Base-by-base conservation (phyloP, 2,797 vertebrate species). In the Eospalax fontanierii region DNA sequence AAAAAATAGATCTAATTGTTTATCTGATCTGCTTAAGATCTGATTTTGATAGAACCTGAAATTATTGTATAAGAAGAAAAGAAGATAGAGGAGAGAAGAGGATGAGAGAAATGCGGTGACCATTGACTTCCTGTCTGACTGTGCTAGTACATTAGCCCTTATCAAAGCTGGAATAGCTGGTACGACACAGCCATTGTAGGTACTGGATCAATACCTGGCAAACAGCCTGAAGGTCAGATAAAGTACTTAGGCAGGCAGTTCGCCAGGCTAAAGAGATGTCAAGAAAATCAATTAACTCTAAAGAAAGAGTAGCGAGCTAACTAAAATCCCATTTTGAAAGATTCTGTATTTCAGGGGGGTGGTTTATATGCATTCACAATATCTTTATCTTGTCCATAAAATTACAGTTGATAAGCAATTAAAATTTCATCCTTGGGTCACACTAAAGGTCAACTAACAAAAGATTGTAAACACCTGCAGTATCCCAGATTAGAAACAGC, bases 261-360 rank as follows among this genome's bases (percentile, higher is more conserved):
- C 98, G 98, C 98, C 98, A 99, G 98, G 98, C 98, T 98, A 98
- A 98, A 99, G 98, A 99, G 98, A 99, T 98, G 98, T 99, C 98
- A 99, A 98, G 98, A 98, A 99, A 99, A 99, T 99, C 98, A 99
- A 99, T 99, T 98, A 98, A 97, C 98, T 97, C 98, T 98, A 98
- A 98, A 98, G 98, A 99, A 98, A 98, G 98, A 98, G 98, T 97
- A 98, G 98, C 97, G 90, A 98, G 98, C 97, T 95, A 98, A 98
- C 98, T 98, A 98, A 98, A 98, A 98, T 98, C 98, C 97, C 97
- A 97, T 98, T 98, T 98, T 97, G 98, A 98, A 98, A 98, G 95
- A 92, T 97, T 98, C 97, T 98, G 96, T 98, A 97, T 98, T 98
- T 98, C 80, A 98, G 98, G 98, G 98, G 98, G 98, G 89, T 97